A percentile compares a stretch with the other conserved stretches of the same genome.
These are phyloP conservation scores for Chloroceryle aenea DNA, from an alignment of 2,113 vertebrate species.

Conservation along the genomic window DNA sequence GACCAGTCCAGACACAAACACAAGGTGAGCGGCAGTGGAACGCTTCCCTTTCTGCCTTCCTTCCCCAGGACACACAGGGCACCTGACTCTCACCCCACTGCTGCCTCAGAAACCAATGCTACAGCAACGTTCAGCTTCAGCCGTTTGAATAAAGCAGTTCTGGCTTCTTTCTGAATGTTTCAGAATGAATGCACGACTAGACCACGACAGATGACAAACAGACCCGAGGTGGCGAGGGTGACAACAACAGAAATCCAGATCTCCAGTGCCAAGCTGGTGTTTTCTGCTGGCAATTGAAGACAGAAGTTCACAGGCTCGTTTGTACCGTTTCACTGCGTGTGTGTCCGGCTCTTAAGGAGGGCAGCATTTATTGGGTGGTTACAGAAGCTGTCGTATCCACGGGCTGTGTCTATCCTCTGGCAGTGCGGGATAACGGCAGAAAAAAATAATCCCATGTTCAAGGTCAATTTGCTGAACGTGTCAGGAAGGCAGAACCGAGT, in stretches of 20 bases:
- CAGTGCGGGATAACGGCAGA: rapidly evolving
- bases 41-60: no score
- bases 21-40: rapidly evolving
- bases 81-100: background rate
- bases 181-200: background rate
- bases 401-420: rapidly evolving
- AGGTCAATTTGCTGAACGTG: background rate
- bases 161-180: background rate
- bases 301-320: background rate
- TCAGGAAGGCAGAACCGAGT: background rate
- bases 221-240: background rate
- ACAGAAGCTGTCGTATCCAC: background rate
- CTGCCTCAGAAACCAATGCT: background rate
- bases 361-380: background rate
- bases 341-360: background rate
- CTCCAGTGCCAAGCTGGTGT: background rate
- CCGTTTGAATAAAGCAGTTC: background rate
- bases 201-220: rapidly evolving
- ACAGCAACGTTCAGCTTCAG: background rate
- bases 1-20: background rate
- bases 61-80: background rate
- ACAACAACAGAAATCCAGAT: background rate
- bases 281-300: background rate
- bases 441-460: background rate
- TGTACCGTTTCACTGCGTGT: background rate